Conservation (phyloP, 2,888 invertebrate species). For the Drosophila multiciliata region DNA sequence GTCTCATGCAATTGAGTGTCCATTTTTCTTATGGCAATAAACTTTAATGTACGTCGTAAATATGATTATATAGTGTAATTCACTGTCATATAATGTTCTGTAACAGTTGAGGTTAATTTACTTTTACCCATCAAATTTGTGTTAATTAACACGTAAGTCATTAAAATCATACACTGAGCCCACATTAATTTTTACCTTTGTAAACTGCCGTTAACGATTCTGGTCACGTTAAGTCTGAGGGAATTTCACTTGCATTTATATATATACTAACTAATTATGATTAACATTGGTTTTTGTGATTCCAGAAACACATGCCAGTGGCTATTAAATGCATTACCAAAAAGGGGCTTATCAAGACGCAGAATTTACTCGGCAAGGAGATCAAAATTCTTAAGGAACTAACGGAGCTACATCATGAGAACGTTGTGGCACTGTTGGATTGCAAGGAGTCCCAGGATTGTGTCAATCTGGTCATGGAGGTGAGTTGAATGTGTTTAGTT, state of each 20-base stretch:
- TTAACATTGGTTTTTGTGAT: constrained; percentile 21
- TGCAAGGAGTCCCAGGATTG: constrained; percentile 98
- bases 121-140: constrained; percentile 18
- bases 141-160: constrained; percentile 27
- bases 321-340: constrained; percentile 99
- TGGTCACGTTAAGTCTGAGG: not conserved
- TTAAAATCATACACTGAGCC: constrained; percentile 12
- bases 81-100: not conserved
- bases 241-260: constrained; percentile 1
- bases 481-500: constrained; percentile 85
- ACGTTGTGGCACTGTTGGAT: constrained; percentile 98
- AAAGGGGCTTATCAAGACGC: constrained; percentile 98
- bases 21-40: not conserved
- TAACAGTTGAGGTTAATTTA: not conserved
- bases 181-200: constrained; percentile 9
- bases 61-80: not conserved
- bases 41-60: not conserved
- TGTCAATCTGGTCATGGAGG: constrained; percentile 99
- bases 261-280: constrained; percentile 37
- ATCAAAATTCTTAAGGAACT: constrained; percentile 99
- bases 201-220: not conserved
- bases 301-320: constrained; percentile 94
- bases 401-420: constrained; percentile 98
- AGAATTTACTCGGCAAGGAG: constrained; percentile 98
- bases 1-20: not conserved